These are phyloP conservation scores for Apteryx mantelli DNA, from an alignment of 2,113 vertebrate species.

Conservation along the genomic window DNA sequence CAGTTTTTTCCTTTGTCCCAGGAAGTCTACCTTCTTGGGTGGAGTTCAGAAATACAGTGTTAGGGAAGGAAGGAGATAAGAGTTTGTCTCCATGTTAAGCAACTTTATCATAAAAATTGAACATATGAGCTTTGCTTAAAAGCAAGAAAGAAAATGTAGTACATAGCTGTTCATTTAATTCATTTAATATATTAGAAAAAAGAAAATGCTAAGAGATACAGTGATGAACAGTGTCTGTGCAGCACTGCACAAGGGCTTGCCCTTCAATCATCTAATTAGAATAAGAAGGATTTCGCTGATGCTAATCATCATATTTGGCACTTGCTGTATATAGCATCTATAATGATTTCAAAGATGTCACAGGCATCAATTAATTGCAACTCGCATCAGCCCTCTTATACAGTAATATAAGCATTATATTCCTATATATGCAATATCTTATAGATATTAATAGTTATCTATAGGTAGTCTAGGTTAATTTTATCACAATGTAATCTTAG, in stretches of 20 bases:
- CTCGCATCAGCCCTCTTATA: neutral
- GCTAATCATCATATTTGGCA: conserved; percentile 8
- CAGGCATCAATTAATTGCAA: neutral
- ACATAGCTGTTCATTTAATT: neutral
- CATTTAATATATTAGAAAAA: neutral
- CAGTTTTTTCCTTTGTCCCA: neutral
- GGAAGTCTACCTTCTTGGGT: neutral
- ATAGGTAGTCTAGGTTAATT: neutral
- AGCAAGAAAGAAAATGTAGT: neutral
- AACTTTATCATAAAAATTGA: neutral
- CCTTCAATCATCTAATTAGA: conserved; percentile 52
- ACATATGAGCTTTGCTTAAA: neutral
- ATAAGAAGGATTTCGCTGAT: conserved; percentile 27
- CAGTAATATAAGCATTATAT: neutral
- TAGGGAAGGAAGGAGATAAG: neutral
- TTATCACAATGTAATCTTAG: neutral
- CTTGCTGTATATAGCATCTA: neutral
- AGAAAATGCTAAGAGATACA: neutral
- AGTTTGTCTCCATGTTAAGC: neutral
- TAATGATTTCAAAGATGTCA: neutral
- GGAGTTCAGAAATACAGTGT: neutral
- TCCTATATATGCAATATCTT: neutral
- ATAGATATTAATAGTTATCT: neutral
- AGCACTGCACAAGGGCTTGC: neutral
- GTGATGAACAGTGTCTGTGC: neutral